These are phyloP conservation scores for Sitta carolinensis DNA, from an alignment of 2,797 vertebrate species.

Conservation along the genomic window DNA sequence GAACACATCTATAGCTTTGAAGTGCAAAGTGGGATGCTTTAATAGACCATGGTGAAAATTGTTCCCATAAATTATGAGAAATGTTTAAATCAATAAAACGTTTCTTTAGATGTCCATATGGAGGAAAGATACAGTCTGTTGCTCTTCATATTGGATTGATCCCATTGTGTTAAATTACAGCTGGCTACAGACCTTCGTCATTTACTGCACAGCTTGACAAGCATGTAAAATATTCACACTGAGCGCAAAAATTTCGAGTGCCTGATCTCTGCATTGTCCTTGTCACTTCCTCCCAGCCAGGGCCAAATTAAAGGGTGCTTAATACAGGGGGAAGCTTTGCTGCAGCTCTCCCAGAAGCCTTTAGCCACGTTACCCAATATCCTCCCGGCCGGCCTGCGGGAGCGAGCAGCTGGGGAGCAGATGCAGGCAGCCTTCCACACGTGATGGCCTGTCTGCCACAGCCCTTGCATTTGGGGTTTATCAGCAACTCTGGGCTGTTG, in stretches of 20 bases:
- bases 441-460: not conserved
- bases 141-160: slow-evolving; percentile 22
- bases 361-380: not conserved
- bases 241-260: not conserved
- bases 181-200: not conserved
- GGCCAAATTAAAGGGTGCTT: slow-evolving; percentile 49
- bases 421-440: slow-evolving; percentile 36
- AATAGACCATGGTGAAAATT: not conserved
- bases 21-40: not conserved
- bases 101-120: slow-evolving; percentile 44
- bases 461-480: not conserved
- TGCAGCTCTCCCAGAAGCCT: slow-evolving; percentile 1
- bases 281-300: slow-evolving; percentile 49
- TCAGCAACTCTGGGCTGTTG: slow-evolving; percentile 28
- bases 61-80: slow-evolving; percentile 46
- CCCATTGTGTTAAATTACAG: slow-evolving; percentile 44
- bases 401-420: slow-evolving; percentile 71
- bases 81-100: slow-evolving; percentile 55
- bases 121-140: slow-evolving; percentile 45
- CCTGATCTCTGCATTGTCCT: slow-evolving; percentile 56
- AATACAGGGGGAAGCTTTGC: not conserved
- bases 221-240: slow-evolving; percentile 39
- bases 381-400: not conserved
- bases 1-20: not conserved
- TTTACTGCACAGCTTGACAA: slow-evolving; percentile 54